Base-by-base conservation (phyloP, 2,113 vertebrate species). In the Cheilinus undulatus region DNA sequence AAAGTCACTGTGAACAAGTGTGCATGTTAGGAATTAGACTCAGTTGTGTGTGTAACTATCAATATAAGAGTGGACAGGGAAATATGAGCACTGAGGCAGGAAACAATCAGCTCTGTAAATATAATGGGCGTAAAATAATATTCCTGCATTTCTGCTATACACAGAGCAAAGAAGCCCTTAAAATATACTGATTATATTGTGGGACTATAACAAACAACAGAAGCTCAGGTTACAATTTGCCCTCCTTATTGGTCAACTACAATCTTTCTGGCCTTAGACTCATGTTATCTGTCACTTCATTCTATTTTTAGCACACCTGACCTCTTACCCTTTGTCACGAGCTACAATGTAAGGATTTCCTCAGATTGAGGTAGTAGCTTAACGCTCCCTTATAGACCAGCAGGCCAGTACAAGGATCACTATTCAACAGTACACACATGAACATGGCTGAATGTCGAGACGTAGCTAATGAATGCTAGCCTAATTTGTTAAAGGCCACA, bases 311-410 rank as follows among this genome's bases (percentile, higher is more conserved):
- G 78, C 22, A 63, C 42, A 48, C 17, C 3, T 49, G 56, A 76
- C 69, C 66, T 80, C 48, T 86, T 50, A 60, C 49, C 60, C 74
- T 85, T 83, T 85, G 85, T 88, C 80, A 80, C 67, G 19, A 46
- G 58, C 28, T 11, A 91, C 89, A 91, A 89, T 86, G 79, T 83
- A 79, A 88, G 88, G 89, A 91, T 91, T 89, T 91, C 88, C 88
- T 93, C 64, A 64, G 49, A 54, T 43, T 84, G 59, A 76, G 27
- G 36, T 51, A 78, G 53, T 49, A 76, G 60, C 53, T 48, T 30
- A 48, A 53, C 67, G 32, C 26, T 53, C 10, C 20, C 48, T 11
- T 5, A 32, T 27, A 22, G 40, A 28, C 46, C 38, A 42, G 9
- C 12, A 48, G 22, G 30, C 10, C 20, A 43, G 43, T 7, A 4